Evolutionary conservation across 2,113 vertebrate genomes (phyloP).

Genomic region (Aptenodytes forsteri): DNA sequence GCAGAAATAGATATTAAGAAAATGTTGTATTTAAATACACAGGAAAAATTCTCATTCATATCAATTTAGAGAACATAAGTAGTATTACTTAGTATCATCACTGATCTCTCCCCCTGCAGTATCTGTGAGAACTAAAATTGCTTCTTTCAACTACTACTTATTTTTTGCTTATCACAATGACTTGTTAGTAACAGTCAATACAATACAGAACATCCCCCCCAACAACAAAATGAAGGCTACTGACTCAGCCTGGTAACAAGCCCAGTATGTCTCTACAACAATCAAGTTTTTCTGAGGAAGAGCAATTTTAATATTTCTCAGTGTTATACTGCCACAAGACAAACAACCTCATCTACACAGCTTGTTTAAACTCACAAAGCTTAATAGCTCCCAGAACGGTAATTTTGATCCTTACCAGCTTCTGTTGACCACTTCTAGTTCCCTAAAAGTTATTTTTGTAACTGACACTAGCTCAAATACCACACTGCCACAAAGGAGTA

Average conservation of each 20-base stretch:
- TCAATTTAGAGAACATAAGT: not conserved
- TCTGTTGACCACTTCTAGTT: not conserved
- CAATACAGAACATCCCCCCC: not conserved
- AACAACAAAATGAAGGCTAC: slow-evolving; percentile 1
- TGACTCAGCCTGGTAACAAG: slow-evolving; percentile 16
- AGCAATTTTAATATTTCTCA: not conserved
- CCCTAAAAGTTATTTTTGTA: not conserved
- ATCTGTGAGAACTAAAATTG: not conserved
- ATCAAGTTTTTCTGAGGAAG: not conserved
- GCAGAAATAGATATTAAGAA: not conserved
- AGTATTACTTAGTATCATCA: not conserved
- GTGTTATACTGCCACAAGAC: not conserved
- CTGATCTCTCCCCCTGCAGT: not conserved
- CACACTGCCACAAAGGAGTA: not conserved
- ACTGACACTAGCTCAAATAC: not conserved
- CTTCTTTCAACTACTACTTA: not conserved
- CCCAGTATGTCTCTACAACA: not conserved
- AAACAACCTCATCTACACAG: not conserved
- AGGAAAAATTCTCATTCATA: not conserved
- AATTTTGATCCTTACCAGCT: not conserved
- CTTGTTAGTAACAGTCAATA: not conserved
- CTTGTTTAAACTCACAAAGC: not conserved
- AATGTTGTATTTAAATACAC: not conserved
- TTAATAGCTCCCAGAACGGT: not conserved
- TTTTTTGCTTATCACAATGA: not conserved